Evolutionary conservation across 2,888 invertebrate species (phyloP).

Genomic region (Folsomia manolachei): DNA sequence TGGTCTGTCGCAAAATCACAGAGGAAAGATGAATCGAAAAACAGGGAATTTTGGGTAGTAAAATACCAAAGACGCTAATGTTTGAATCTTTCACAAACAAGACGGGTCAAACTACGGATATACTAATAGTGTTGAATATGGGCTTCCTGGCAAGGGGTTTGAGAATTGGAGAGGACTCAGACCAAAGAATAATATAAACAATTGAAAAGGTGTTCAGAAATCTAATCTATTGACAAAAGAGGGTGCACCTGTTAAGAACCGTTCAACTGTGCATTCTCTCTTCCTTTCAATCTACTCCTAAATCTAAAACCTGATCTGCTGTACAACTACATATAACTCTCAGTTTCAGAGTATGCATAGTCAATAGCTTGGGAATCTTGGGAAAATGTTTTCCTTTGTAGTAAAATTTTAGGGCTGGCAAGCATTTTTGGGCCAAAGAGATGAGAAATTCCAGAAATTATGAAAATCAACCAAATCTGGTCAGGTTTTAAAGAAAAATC

Average conservation of each 20-base stretch:
- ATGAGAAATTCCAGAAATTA: background rate
- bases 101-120: no score
- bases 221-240: slow-evolving; percentile 7
- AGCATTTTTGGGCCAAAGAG: no score
- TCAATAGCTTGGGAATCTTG: background rate
- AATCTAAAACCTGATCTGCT: background rate
- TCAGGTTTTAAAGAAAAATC: no score
- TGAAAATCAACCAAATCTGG: no score
- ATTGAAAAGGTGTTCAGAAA: slow-evolving; percentile 12
- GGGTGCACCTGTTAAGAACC: slow-evolving; percentile 10
- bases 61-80: no score
- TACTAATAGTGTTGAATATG: no score
- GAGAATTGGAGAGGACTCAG: background rate
- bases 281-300: slow-evolving; percentile 1
- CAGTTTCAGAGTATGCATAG: background rate
- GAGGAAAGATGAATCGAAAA: background rate
- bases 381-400: background rate
- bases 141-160: no score
- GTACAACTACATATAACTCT: background rate
- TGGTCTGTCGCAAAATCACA: background rate
- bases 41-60: no score
- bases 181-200: slow-evolving; percentile 8
- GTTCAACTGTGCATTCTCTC: background rate
- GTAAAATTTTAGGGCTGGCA: background rate
- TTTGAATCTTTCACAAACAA: no score